Base-by-base conservation (phyloP, 2,797 vertebrate genomes). In the Enteromius viviparus region DNA sequence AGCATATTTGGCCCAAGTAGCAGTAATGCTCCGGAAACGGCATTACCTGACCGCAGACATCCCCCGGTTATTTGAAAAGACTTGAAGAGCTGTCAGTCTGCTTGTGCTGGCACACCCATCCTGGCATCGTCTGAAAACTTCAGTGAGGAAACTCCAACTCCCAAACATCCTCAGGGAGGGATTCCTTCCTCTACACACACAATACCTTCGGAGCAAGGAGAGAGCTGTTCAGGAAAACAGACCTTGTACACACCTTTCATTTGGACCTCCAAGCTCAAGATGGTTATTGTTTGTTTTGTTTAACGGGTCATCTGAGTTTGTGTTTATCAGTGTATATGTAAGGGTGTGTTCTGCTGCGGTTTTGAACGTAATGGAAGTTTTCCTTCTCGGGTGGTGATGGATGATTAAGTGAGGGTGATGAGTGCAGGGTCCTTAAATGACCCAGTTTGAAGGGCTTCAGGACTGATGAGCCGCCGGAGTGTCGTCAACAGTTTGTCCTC, bases 131-230 rank as follows among this genome's bases (percentile, higher is more conserved):
- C 72, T 71, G 68, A 88, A 58, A 82, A 71, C 37, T 62, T 69
- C 49, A 75, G 26, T 32, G 17, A 85, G 89, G 84, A 89, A 89
- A 84, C 82, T 84, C 74, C 78, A 82, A 72, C 80, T 85, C 60
- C 84, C 85, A 87, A 86, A 88, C 87, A 88, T 89, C 86, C 84
- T 83, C 40, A 58, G 87, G 87, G 88, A 90, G 87, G 84, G 87
- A 87, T 85, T 86, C 78, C 84, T 90, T 89, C 88, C 88, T 82
- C 45, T 76, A 78, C 55, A 42, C 78, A 84, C 78, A 88, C 87
- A 87, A 87, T 88, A 74, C 78, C 81, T 69, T 74, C 9, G 6
- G 65, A 76, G 51, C 62, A 51, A 85, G 19, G 34, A 53, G 65
- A 84, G 34, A 71, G 79, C 64, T 21, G 64, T 88, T 85, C 75